Base-by-base conservation (phyloP, 2,888 invertebrate genomes). In the Pyrocoelia pectoralis region DNA sequence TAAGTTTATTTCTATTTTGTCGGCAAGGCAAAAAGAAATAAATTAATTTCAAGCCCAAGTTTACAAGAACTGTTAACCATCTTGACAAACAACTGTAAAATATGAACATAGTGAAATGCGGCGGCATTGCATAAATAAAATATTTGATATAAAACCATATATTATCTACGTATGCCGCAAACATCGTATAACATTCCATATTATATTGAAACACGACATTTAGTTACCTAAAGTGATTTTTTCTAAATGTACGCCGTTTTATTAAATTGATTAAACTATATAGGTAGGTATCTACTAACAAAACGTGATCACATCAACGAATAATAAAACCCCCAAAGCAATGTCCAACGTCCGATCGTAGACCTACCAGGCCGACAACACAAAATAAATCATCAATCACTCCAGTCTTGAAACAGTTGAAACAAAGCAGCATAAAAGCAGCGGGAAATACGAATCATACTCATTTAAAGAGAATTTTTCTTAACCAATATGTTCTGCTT, bases 321-420 rank as follows among this genome's bases (percentile, higher is more conserved):
- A 56, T 59, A 52, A 58, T 50, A 50, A 63, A 55, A 63, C 49
- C 50, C 41, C 41, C 49, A 53, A 58, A 51, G 63, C 63, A 73
- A 70, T 76, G 73, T 73, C 74, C 71, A 71, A 71, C 68, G 74
- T 72, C 72, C 74, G 72, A 75, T 74, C 69, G 67, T 66, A 76
- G 80, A 80, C 79, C 79, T 74, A 79, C 79, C 79, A 77, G 78
- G 76, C 79, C 77, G 79, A 76, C 80, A 80, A 79, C 80, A 79
- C 80, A 79, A 80, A 79, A 79, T 79, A 79, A 80, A 81, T 73
- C 81, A 82, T 82, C 81, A 81, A 82, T 82, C 82, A 81, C 77
- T 72, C 74, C 68, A 72, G 76, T 74, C 76, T 76, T 74, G 76
- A 68, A 74, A 76, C 77, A 76, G 78, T 79, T 79, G 79, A 80